Conservation (phyloP, 2,888 invertebrate species). For the Apamea monoglypha region DNA sequence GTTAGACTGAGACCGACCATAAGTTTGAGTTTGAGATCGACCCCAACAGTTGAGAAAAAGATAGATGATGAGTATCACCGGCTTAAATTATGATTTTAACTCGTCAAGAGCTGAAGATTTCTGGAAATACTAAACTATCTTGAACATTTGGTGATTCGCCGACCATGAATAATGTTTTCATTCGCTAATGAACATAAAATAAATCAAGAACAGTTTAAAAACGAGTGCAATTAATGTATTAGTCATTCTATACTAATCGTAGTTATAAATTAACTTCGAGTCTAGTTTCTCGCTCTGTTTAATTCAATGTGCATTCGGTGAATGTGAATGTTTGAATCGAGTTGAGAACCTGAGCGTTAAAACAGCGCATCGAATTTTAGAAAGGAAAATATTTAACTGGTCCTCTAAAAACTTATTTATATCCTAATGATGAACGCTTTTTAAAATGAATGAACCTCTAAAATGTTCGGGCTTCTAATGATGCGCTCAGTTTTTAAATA, state of each 20-base stretch:
- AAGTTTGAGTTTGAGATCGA: neutral
- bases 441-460: neutral
- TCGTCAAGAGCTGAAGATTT: neutral
- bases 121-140: neutral
- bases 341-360: neutral
- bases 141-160: neutral
- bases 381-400: neutral
- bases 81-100: neutral
- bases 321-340: slow-evolving; percentile 31
- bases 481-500: neutral
- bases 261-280: slow-evolving; percentile 33
- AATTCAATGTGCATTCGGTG: slow-evolving; percentile 45
- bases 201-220: slow-evolving; percentile 15
- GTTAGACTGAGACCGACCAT: neutral
- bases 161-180: neutral
- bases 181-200: slow-evolving; percentile 11
- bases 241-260: slow-evolving; percentile 24
- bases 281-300: slow-evolving; percentile 57
- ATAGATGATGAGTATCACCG: neutral
- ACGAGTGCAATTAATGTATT: slow-evolving; percentile 24
- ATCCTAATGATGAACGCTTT: neutral
- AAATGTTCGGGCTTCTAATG: neutral
- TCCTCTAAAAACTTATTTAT: neutral
- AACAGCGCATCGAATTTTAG: neutral
- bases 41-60: neutral